phyloP scores from a whole-genome alignment of 2,888 invertebrate species.

The Prostheceraeus crozeri region DNA sequence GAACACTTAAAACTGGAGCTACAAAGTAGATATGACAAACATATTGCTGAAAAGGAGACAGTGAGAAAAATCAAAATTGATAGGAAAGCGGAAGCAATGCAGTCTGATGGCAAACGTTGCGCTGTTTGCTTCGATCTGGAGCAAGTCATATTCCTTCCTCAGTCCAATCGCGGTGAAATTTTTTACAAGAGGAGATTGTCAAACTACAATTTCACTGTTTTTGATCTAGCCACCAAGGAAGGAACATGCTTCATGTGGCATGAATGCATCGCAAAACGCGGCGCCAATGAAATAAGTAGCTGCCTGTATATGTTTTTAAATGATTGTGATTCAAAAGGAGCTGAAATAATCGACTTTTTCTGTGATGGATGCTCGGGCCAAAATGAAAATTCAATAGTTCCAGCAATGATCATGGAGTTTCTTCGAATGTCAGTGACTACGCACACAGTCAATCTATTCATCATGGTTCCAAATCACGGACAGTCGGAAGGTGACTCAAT shows the following conservation, averaged over 20 bases:
- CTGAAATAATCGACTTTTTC: not conserved
- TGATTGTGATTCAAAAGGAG: not conserved
- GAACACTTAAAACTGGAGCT: not conserved
- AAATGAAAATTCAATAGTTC: too few relatives aligned
- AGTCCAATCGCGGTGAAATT: not conserved
- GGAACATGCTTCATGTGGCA: conserved; percentile 14
- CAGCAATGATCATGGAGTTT: too few relatives aligned
- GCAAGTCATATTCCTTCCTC: conserved; percentile 12
- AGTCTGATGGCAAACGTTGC: not conserved
- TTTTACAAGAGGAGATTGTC: conserved; percentile 7
- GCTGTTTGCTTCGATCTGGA: not conserved
- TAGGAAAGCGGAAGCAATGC: not conserved
- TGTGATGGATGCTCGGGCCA: conserved; percentile 5
- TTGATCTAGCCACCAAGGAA: not conserved
- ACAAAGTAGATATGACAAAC: conserved; percentile 1
- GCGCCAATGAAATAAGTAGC: conserved; percentile 8
- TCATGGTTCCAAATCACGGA: conserved; percentile 4
- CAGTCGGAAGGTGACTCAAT: not conserved
- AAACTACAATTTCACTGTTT: conserved; percentile 10
- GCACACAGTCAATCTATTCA: not conserved
- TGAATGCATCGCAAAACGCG: conserved; percentile 4
- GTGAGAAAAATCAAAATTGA: conserved; percentile 8
- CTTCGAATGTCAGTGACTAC: not conserved
- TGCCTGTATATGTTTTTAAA: conserved; percentile 7
- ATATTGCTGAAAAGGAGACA: conserved; percentile 16